Evolutionary conservation across 2,797 vertebrate genomes (phyloP), one percentile per base, ranked within the genome.

Genomic region (Borostomias antarcticus): DNA sequence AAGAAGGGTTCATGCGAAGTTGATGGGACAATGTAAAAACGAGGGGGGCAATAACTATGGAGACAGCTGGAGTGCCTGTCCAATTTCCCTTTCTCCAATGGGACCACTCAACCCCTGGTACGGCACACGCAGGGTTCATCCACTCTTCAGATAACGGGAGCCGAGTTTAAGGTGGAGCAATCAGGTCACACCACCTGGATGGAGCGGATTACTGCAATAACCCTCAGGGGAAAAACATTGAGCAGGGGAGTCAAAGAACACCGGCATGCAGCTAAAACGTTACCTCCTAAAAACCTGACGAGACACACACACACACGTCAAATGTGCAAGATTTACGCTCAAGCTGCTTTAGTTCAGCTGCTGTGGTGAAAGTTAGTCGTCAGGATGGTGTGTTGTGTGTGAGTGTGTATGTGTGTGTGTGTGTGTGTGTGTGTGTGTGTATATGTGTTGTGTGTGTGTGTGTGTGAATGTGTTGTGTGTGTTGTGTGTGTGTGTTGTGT

Each of bases 181-280:
- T 68, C 56, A 21, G 61, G 70, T 70, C 7, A 17, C 71, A 76
- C 70, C 82, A 86, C 67, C 82, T 86, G 85, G 80, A 68, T 1
- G 17, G 61, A 70, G 65, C 7, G 23, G 68, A 47, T 1, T n/a
- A 62, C 82, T 69, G 30, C 32, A 54, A 23, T 5, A 76, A 64
- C 79, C 74, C 71, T 60, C 30, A 4, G 77, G 58, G 69, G 0
- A 17, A 70, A 63, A 77, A 76, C 53, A 58, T 32, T 1, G 28
- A 69, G 62, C 62, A 40, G 29, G 59, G 45, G 69, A 53, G 26
- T 69, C 70, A 57, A 28, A 66, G 73, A 75, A 68, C 61, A 72
- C 62, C 78, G 79, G 73, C 62, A 78, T 79, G 69, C 63, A 51
- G 69, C 60, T 26, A 35, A 33, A n/a, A 28, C 47, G 69, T 56